These are phyloP conservation scores for Synergus itoensis DNA, from an alignment of 2,888 invertebrate genomes.

Conservation along the genomic window DNA sequence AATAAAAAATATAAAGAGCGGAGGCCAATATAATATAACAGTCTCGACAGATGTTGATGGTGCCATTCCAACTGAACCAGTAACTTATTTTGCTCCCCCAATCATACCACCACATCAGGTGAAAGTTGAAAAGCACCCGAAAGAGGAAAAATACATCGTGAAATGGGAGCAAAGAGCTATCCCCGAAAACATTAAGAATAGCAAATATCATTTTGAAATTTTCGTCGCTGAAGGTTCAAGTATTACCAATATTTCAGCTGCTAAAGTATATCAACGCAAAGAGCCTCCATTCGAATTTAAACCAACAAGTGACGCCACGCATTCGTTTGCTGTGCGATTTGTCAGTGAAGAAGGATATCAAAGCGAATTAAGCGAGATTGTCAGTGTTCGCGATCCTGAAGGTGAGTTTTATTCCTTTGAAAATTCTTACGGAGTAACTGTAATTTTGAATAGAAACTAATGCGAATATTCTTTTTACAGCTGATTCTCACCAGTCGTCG, in stretches of 20 bases:
- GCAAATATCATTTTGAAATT: conserved; percentile 82
- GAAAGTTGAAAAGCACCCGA: conserved; percentile 79
- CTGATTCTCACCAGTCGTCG: conserved; percentile 61
- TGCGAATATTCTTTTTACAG: conserved; percentile 51
- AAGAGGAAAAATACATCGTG: conserved; percentile 82
- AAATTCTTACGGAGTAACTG: background rate
- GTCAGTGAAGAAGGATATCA: conserved; percentile 82
- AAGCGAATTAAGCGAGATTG: conserved; percentile 83
- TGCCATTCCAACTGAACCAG: conserved; percentile 78
- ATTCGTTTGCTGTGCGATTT: conserved; percentile 83
- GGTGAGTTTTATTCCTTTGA: conserved; percentile 67
- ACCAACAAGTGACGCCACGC: conserved; percentile 79
- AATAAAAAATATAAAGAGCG: conserved; percentile 80
- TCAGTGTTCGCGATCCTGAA: conserved; percentile 72
- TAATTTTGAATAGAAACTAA: conserved; percentile 73
- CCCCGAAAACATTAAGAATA: conserved; percentile 64
- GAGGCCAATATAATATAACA: conserved; percentile 80
- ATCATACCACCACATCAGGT: conserved; percentile 84
- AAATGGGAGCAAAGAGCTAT: conserved; percentile 82
- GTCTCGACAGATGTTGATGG: conserved; percentile 78
- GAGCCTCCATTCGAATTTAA: conserved; percentile 81
- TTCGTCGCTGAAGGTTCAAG: conserved; percentile 81
- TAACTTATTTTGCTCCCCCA: conserved; percentile 80
- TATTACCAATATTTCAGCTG: conserved; percentile 77
- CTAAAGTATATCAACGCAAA: conserved; percentile 77